Percentiles rank a stretch among this genome's conserved stretches.
Evolutionary conservation across 2,797 vertebrate genomes (phyloP).

Genomic region (Mus minutoides): DNA sequence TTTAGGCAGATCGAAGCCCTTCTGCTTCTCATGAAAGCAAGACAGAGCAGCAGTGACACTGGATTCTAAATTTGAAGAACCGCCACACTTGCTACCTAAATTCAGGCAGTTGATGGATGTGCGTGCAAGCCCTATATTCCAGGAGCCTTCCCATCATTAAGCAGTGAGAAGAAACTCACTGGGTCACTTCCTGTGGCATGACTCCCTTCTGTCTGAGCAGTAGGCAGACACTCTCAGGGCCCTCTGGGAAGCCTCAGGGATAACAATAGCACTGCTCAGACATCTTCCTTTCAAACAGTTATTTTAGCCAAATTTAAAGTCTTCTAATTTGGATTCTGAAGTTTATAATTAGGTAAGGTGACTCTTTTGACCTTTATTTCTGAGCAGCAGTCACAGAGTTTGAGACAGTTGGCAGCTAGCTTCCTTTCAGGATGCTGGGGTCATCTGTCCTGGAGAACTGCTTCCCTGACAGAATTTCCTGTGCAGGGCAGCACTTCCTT

Average conservation of each 20-base stretch:
- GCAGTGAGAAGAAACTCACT: background rate
- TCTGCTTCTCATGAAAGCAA: background rate
- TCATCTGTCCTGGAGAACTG: background rate
- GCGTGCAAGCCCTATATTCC: background rate
- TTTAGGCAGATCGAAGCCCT: background rate
- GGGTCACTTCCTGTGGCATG: background rate
- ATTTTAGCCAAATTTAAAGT: background rate
- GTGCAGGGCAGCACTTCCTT: background rate
- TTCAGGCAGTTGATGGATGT: background rate
- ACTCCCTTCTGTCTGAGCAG: background rate
- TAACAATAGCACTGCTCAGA: too few relatives aligned
- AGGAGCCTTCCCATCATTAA: background rate
- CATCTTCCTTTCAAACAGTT: background rate
- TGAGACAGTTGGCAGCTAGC: background rate
- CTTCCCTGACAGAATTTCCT: background rate
- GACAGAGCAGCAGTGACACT: background rate
- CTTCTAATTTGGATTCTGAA: background rate
- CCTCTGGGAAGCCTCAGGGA: too few relatives aligned
- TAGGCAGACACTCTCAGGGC: background rate
- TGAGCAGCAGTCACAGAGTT: background rate
- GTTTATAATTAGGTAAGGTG: background rate
- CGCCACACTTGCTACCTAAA: background rate
- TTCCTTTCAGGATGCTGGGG: background rate
- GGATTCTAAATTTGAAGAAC: background rate
- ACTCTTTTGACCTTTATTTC: background rate